Conservation (phyloP, 2,888 invertebrate genomes). For the Acanthosepion esculentum region DNA sequence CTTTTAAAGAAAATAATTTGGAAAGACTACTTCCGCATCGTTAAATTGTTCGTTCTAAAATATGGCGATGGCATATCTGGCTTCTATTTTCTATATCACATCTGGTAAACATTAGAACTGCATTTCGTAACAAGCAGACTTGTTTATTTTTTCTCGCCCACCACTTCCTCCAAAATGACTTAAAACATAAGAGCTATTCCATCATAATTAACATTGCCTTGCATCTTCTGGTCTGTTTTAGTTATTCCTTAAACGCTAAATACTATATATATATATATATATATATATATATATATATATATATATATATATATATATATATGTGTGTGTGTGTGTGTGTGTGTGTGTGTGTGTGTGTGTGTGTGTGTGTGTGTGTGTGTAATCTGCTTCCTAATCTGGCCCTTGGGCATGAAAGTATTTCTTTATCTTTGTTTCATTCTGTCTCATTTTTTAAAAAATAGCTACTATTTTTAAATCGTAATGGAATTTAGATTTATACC, state of each 20-base stretch:
- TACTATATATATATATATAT: background rate
- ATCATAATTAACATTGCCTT: background rate
- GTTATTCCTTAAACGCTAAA: background rate
- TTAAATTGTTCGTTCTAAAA: background rate
- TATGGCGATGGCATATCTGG: background rate
- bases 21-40: background rate
- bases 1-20: background rate
- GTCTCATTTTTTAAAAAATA: no score
- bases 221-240: background rate
- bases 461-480: no score
- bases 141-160: background rate
- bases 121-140: background rate
- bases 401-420: no score
- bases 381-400: no score
- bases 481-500: no score
- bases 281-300: constrained; percentile 4
- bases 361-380: no score
- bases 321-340: background rate
- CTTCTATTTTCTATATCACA: background rate
- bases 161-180: background rate
- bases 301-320: background rate
- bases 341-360: background rate
- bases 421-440: no score
- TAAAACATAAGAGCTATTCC: background rate
- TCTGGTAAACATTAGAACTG: background rate